These are phyloP conservation scores for Antennarius striatus DNA, from an alignment of 2,113 vertebrate species.

Conservation along the genomic window DNA sequence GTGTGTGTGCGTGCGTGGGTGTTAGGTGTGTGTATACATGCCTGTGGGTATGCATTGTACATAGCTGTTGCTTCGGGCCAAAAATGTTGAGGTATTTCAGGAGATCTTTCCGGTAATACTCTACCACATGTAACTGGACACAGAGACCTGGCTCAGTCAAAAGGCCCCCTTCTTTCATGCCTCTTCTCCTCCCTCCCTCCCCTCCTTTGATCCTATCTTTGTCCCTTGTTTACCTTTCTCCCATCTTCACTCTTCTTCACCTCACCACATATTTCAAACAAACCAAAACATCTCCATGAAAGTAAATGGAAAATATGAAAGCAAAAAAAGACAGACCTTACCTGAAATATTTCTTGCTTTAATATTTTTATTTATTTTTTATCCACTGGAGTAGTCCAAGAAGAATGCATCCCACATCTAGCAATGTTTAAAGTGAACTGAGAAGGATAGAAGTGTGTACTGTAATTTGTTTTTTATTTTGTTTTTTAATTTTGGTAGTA, in stretches of 20 bases:
- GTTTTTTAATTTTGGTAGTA: too few species aligned
- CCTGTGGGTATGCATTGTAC: background rate
- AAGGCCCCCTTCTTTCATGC: slow-evolving; percentile 29
- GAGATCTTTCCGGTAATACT: slow-evolving; percentile 67
- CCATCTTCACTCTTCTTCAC: background rate
- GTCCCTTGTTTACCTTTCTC: background rate
- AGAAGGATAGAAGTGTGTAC: too few species aligned
- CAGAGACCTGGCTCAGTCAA: slow-evolving; percentile 29
- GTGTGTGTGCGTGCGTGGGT: background rate
- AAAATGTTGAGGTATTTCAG: slow-evolving; percentile 51
- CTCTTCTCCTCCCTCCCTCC: background rate
- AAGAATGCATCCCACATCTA: too few species aligned
- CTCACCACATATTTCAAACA: background rate
- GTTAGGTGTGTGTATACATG: slow-evolving; percentile 22
- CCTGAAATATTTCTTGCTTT: too few species aligned
- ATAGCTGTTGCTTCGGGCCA: slow-evolving; percentile 33
- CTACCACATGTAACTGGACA: slow-evolving; percentile 57
- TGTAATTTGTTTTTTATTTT: too few species aligned
- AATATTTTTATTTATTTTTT: too few species aligned
- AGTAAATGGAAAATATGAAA: background rate
- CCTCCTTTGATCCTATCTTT: background rate
- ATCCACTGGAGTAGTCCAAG: too few species aligned
- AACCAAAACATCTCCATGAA: too few species aligned
- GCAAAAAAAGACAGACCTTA: too few species aligned
- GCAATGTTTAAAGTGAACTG: too few species aligned